These are phyloP conservation scores for Aramus guarauna DNA, from an alignment of 2,113 vertebrate species.

Conservation along the genomic window DNA sequence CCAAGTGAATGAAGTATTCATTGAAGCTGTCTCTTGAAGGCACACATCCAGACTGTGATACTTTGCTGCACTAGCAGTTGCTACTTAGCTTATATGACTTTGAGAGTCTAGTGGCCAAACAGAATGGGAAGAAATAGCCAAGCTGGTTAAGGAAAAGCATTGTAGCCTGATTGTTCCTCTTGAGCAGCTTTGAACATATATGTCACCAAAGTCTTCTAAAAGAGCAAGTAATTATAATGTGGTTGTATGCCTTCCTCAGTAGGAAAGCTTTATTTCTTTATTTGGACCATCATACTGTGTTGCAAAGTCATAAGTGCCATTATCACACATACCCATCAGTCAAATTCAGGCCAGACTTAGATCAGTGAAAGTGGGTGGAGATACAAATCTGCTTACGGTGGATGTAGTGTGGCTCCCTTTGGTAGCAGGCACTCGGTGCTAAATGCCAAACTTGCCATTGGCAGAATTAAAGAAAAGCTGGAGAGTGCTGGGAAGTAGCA, in stretches of 20 bases:
- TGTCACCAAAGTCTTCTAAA: neutral
- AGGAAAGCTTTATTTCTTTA: neutral
- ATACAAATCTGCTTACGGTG: neutral
- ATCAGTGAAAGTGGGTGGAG: neutral
- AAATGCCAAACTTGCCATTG: neutral
- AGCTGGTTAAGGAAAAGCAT: neutral
- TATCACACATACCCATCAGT: neutral
- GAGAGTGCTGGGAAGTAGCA: neutral
- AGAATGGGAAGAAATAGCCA: neutral
- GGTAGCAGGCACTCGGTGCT: neutral
- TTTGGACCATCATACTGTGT: neutral
- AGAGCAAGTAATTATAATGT: neutral
- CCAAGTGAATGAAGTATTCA: neutral
- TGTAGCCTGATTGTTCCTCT: neutral
- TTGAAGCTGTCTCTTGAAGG: neutral
- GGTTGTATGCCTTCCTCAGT: neutral
- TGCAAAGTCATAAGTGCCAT: neutral
- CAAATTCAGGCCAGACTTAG: neutral
- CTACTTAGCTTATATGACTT: neutral
- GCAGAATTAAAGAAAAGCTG: neutral
- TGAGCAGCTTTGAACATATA: neutral
- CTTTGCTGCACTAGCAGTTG: neutral
- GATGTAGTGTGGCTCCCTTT: neutral
- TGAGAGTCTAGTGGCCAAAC: neutral
- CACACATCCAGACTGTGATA: neutral